phyloP scores from a whole-genome alignment of 2,888 invertebrate genomes.

The Ptychoptera contaminata region DNA sequence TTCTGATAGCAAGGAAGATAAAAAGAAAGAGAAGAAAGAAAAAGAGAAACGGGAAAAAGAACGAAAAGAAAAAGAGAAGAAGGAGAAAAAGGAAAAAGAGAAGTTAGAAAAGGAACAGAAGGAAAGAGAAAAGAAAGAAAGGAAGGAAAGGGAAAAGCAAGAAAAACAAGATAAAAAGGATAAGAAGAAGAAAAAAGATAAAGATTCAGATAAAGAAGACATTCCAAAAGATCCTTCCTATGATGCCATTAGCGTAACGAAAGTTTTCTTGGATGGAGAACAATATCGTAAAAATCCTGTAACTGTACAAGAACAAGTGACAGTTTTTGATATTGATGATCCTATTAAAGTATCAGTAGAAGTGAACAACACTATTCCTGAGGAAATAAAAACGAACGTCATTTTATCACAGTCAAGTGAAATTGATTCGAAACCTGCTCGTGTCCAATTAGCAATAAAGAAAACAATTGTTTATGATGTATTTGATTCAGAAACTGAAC shows the following conservation, averaged over 20 bases:
- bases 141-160: constrained; percentile 6
- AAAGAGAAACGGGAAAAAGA: constrained; percentile 16
- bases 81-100: constrained; percentile 9
- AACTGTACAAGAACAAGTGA: constrained; percentile 6
- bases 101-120: neutral
- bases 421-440: constrained; percentile 11
- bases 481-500: constrained; percentile 13
- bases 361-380: neutral
- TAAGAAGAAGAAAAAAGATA: no score
- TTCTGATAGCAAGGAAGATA: constrained; percentile 27
- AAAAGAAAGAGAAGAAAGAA: constrained; percentile 24
- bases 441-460: constrained; percentile 21
- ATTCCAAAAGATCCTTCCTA: constrained; percentile 15
- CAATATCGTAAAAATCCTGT: neutral
- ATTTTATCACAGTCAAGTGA: no score
- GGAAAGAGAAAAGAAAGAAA: constrained; percentile 8
- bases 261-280: constrained; percentile 12
- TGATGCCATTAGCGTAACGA: constrained; percentile 6
- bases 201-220: constrained; percentile 14
- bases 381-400: constrained; percentile 3
- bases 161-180: no score
- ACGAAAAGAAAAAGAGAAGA: constrained; percentile 30
- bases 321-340: no score
- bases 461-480: constrained; percentile 22
- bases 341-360: no score